Conservation (phyloP, 2,113 vertebrate species). For the Pelecanus crispus region DNA sequence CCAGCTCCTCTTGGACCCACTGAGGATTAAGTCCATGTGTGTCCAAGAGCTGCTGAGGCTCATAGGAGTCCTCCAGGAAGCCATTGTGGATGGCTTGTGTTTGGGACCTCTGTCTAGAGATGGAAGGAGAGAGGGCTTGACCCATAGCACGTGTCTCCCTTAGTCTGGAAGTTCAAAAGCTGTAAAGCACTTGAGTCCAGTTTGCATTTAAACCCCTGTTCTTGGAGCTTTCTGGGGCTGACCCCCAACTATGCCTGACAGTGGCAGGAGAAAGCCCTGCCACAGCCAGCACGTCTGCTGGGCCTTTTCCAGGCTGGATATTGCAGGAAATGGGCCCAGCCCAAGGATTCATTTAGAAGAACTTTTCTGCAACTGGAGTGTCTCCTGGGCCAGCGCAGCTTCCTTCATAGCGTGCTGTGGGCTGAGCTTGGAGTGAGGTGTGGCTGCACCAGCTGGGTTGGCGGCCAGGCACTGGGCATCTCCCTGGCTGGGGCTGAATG, state of each 20-base stretch:
- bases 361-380: fast-evolving
- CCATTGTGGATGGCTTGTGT: neutral
- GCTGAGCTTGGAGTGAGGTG: fast-evolving
- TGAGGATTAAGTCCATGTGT: neutral
- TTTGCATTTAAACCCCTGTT: neutral
- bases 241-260: fast-evolving
- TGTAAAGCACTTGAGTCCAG: neutral
- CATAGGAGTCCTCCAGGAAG: neutral
- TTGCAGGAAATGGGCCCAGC: neutral
- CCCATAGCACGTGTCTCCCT: neutral
- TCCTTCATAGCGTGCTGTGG: fast-evolving
- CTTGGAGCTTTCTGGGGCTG: neutral
- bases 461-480: neutral
- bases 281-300: neutral
- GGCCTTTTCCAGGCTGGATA: neutral
- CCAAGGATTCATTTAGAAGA: neutral
- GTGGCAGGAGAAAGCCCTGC: neutral
- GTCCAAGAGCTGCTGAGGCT: neutral
- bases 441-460: neutral
- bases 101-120: neutral
- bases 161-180: neutral
- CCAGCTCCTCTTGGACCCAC: neutral
- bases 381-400: fast-evolving
- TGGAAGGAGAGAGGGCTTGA: neutral
- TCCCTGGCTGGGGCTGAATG: neutral